Percentiles rank a stretch among this genome's conserved stretches.
phyloP scores from a whole-genome alignment of 1,140 invertebrate species.

The Paraescarpia echinospica region DNA sequence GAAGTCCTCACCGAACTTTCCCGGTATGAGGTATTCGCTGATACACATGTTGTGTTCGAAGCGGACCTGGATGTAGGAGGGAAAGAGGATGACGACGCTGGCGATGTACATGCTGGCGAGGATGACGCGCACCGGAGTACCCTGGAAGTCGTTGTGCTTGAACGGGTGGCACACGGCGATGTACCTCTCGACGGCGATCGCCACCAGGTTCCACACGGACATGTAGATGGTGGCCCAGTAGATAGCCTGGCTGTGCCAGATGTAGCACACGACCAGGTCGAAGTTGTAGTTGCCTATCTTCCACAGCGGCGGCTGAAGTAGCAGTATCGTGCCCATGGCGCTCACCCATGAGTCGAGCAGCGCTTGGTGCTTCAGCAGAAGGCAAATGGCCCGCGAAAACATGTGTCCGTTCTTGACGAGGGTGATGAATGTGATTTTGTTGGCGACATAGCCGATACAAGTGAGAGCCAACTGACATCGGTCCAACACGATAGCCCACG shows the following conservation, averaged over 20 bases:
- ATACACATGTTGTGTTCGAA: neutral
- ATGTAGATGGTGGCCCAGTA: constrained; percentile 16
- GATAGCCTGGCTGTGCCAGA: constrained; percentile 23
- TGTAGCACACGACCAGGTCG: constrained; percentile 18
- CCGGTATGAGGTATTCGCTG: neutral
- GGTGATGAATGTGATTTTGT: constrained; percentile 11
- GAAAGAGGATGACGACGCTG: neutral
- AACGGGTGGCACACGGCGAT: constrained; percentile 20
- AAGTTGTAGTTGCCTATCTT: neutral
- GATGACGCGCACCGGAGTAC: neutral
- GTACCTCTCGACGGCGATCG: constrained; percentile 16
- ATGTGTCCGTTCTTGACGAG: neutral
- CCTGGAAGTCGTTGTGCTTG: constrained; percentile 9
- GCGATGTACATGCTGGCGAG: constrained; percentile 6
- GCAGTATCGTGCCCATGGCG: constrained; percentile 16
- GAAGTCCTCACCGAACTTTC: neutral
- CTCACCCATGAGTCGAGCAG: constrained; percentile 17
- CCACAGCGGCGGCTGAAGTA: constrained; percentile 16
- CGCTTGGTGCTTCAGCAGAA: constrained; percentile 17
- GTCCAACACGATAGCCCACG: constrained; percentile 8
- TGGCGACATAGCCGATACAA: constrained; percentile 3
- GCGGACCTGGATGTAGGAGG: neutral
- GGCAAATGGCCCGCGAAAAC: constrained; percentile 11
- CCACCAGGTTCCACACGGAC: constrained; percentile 18
- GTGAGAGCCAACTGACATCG: neutral